Evolutionary conservation across 2,888 invertebrate species (phyloP).

Genomic region (Notodonta dromedarius): DNA sequence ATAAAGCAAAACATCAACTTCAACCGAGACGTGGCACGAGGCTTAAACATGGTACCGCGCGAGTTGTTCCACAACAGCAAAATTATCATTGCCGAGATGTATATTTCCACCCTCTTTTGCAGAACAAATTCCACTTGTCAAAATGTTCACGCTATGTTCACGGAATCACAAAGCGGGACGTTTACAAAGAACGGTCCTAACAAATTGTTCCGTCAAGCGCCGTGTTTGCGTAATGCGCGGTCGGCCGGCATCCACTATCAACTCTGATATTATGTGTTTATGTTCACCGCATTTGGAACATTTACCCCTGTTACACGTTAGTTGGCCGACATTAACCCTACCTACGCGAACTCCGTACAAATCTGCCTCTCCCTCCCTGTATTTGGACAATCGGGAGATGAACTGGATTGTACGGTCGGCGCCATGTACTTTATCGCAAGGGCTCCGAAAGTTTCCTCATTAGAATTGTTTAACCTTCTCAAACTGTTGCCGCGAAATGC

Average conservation of each 20-base stretch:
- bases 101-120: constrained; percentile 59
- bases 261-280: constrained; percentile 56
- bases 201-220: constrained; percentile 76
- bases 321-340: constrained; percentile 17
- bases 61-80: constrained; percentile 42
- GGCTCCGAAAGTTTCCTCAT: constrained; percentile 57
- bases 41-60: constrained; percentile 42
- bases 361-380: constrained; percentile 7
- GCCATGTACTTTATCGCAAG: constrained; percentile 49
- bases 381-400: constrained; percentile 28
- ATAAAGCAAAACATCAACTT: constrained; percentile 21
- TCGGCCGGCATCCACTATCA: constrained; percentile 59
- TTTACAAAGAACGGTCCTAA: constrained; percentile 76
- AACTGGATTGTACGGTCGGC: constrained; percentile 41
- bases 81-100: constrained; percentile 57
- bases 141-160: constrained; percentile 76
- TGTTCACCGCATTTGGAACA: constrained; percentile 41
- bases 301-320: constrained; percentile 25
- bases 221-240: constrained; percentile 67
- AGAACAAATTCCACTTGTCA: constrained; percentile 79
- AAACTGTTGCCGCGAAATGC: constrained; percentile 40
- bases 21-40: constrained; percentile 13
- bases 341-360: constrained; percentile 3
- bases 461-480: constrained; percentile 54
- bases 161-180: constrained; percentile 76